A percentile compares a stretch with the other conserved stretches of the same genome.
phyloP scores from a whole-genome alignment of 2,888 invertebrate species.

The Schizotus pectinicornis region DNA sequence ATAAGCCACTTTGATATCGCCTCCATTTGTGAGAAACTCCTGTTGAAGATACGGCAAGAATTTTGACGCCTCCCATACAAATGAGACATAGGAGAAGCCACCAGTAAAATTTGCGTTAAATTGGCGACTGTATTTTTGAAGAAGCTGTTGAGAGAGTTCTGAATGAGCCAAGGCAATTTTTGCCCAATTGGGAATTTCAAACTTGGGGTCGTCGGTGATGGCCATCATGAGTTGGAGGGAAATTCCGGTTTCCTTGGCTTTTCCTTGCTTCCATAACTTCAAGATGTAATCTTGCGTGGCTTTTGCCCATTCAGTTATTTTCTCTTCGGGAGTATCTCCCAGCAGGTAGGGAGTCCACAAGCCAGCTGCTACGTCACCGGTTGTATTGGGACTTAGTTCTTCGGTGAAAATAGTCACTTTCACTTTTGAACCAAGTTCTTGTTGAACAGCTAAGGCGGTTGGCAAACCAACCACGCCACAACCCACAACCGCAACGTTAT shows the following conservation, averaged over 20 bases:
- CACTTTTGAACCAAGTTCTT: slow-evolving; percentile 59
- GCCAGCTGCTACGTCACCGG: slow-evolving; percentile 80
- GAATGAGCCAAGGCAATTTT: slow-evolving; percentile 58
- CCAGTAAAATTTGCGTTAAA: slow-evolving; percentile 57
- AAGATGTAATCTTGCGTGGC: slow-evolving; percentile 66
- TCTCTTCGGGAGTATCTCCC: slow-evolving; percentile 62
- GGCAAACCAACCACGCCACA: slow-evolving; percentile 77
- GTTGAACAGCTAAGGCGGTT: slow-evolving; percentile 71
- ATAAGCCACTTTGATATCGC: slow-evolving; percentile 60
- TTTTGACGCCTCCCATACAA: slow-evolving; percentile 69
- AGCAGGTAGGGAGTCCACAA: slow-evolving; percentile 75
- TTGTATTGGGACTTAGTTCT: slow-evolving; percentile 74
- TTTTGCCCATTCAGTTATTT: slow-evolving; percentile 69
- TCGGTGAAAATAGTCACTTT: slow-evolving; percentile 71
- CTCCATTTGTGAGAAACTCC: slow-evolving; percentile 67
- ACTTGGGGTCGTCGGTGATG: slow-evolving; percentile 48
- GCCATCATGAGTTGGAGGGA: slow-evolving; percentile 36
- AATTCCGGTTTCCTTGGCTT: slow-evolving; percentile 43
- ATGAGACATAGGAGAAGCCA: slow-evolving; percentile 71
- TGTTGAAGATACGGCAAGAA: slow-evolving; percentile 72
- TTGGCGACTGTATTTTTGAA: slow-evolving; percentile 53
- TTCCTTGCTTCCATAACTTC: slow-evolving; percentile 66
- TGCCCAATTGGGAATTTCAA: slow-evolving; percentile 55
- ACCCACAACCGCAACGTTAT: slow-evolving; percentile 66
- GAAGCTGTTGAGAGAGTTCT: slow-evolving; percentile 47